Evolutionary conservation across 1,140 invertebrate species (phyloP), one percentile per base, ranked within the genome.

Genomic region (Scaptomyza pallida): DNA sequence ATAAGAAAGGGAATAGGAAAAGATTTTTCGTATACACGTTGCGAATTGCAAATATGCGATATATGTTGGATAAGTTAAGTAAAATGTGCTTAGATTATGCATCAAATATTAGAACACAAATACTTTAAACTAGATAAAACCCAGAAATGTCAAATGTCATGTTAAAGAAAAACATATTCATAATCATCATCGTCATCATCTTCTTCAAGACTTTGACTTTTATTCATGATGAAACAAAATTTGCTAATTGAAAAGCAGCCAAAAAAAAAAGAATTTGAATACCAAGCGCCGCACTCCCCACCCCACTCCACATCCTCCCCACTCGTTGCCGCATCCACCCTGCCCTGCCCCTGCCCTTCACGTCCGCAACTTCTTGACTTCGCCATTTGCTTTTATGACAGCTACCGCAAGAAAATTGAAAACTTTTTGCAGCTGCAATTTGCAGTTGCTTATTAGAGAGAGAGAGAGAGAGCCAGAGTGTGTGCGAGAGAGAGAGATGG

Each of bases 341-440:
- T n/a, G n/a, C n/a, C n/a, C n/a, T n/a, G n/a, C n/a, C n/a, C n/a
- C n/a, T n/a, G n/a, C n/a, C n/a, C n/a, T n/a, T n/a, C n/a, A n/a
- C n/a, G n/a, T n/a, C n/a, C n/a, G n/a, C 41, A 45, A 40, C 54
- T 57, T 51, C 56, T 68, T 41, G 21, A 57, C 56, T 70, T 48
- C 56, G 57, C 30, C 72, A 76, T 72, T 81, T 64, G 51, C 56
- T 78, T 78, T 75, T 78, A 83, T 75, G 79, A 78, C 56, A 74
- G 68, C 64, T 60, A 72, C 76, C 63, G 51, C 72, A 55, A 41
- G 50, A 48, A 70, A 63, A 72, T 30, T 75, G 41, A 43, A 60
- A 62, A 81, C 80, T 54, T 81, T n/a, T 81, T 81, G 78, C 78
- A 77, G 75, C 68, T 76, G 73, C 72, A 80, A 69, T 72, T 62